phyloP scores from a whole-genome alignment of 2,888 invertebrate genomes.

The Catocala sponsa region DNA sequence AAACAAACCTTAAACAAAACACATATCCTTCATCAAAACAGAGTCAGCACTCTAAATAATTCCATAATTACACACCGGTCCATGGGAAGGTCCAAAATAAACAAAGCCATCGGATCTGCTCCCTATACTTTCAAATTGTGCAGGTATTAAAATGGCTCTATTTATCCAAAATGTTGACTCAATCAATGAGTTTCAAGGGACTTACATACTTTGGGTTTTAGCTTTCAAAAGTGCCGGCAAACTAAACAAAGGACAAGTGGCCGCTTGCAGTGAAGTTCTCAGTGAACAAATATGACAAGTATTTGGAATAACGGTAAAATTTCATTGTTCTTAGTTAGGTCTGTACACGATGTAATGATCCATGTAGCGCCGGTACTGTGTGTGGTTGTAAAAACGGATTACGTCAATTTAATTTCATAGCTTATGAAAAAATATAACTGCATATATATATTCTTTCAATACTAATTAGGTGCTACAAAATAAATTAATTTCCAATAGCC shows the following conservation, averaged over 20 bases:
- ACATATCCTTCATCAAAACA: slow-evolving; percentile 15
- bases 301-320: slow-evolving; percentile 78
- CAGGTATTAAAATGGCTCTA: slow-evolving; percentile 80
- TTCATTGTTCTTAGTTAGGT: slow-evolving; percentile 70
- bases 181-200: slow-evolving; percentile 83
- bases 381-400: slow-evolving; percentile 5
- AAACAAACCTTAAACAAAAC: background rate
- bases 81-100: slow-evolving; percentile 70
- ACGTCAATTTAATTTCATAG: background rate
- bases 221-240: slow-evolving; percentile 85
- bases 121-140: slow-evolving; percentile 84
- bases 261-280: slow-evolving; percentile 73
- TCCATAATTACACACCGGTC: slow-evolving; percentile 60
- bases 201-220: slow-evolving; percentile 87
- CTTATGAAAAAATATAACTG: background rate
- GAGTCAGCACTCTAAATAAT: slow-evolving; percentile 39
- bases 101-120: slow-evolving; percentile 75
- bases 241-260: slow-evolving; percentile 79
- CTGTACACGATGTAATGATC: slow-evolving; percentile 63
- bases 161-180: slow-evolving; percentile 79
- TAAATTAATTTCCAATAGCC: too few species aligned
- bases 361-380: slow-evolving; percentile 52
- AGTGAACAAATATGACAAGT: slow-evolving; percentile 76
- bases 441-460: background rate
- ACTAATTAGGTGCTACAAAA: too few species aligned